These are phyloP conservation scores for Progne subis DNA, from an alignment of 2,113 vertebrate species.

Conservation along the genomic window DNA sequence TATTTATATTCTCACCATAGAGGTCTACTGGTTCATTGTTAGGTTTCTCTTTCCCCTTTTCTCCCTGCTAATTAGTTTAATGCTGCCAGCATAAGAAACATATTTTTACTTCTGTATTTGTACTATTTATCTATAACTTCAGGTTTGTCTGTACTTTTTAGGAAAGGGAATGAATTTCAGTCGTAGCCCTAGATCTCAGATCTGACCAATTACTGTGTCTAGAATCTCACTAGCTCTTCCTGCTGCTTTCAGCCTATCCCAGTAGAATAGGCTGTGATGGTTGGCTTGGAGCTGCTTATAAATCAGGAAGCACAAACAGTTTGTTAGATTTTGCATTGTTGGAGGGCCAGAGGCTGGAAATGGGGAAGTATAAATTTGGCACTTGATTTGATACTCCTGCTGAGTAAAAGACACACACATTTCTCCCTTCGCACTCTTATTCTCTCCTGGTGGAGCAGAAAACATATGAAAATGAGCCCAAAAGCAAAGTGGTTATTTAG, in stretches of 20 bases:
- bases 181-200: not conserved
- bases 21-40: not conserved
- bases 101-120: not conserved
- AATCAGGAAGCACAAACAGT: not conserved
- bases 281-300: not conserved
- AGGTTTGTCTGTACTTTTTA: not conserved
- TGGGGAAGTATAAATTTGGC: accelerated
- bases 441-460: not conserved
- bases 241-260: not conserved
- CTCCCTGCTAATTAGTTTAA: not conserved
- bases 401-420: not conserved
- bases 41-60: not conserved
- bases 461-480: not conserved
- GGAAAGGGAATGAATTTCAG: not conserved
- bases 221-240: not conserved
- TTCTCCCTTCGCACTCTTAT: not conserved
- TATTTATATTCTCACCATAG: not conserved
- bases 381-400: not conserved
- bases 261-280: not conserved
- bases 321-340: not conserved
- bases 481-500: not conserved
- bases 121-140: not conserved
- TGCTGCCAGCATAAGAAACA: not conserved
- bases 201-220: not conserved
- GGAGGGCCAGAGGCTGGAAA: not conserved